Base-by-base conservation (phyloP, 2,888 invertebrate genomes). In the Priocnemis perturbator region DNA sequence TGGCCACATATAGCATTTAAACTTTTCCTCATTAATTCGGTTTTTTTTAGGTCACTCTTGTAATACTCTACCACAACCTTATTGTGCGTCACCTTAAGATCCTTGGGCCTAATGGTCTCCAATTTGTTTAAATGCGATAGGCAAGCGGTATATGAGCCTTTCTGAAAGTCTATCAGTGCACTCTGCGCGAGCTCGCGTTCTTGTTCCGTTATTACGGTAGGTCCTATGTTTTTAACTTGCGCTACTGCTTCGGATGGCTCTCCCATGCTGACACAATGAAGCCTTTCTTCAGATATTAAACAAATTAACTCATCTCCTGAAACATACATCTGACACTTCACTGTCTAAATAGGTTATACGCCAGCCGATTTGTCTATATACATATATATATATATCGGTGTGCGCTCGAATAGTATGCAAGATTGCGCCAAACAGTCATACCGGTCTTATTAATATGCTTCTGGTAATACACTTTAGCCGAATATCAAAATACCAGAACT, bases 61-160 rank as follows among this genome's bases (percentile, higher is more conserved):
- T 94, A 95, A 88, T 95, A 97, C 84, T 96, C 95, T 0, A 93
- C 93, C 0, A 98, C 93, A 26, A 95, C 94, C 89, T 94, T 95
- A 86, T 98, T 98, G 83, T 96, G 96, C 55, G 92, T 91, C 1
- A 96, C 93, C 85, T 95, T 93, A 71, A 94, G 92, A 88, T 95
- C 95, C 69, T 91, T 91, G 0, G 91, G 91, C 60, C 93, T 90
- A 3, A 92, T 83, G 26, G 87, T 88, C 84, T 94, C 93, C 71
- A 96, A 87, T 85, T 94, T 94, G 71, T 91, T 92, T 76, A 96
- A 90, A 76, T 92, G 90, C 76, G 91, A 91, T 14, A 94, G 86
- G 63, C 94, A 93, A 11, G 90, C 88, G 17, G 89, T 82, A 83
- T 92, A 95, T 73, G 94, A 93, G 74, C 92, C 92, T 81, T 92